A percentile compares a stretch with the other conserved stretches of the same genome.
These are phyloP conservation scores for Heliconius sara DNA, from an alignment of 2,888 invertebrate species.

Conservation along the genomic window DNA sequence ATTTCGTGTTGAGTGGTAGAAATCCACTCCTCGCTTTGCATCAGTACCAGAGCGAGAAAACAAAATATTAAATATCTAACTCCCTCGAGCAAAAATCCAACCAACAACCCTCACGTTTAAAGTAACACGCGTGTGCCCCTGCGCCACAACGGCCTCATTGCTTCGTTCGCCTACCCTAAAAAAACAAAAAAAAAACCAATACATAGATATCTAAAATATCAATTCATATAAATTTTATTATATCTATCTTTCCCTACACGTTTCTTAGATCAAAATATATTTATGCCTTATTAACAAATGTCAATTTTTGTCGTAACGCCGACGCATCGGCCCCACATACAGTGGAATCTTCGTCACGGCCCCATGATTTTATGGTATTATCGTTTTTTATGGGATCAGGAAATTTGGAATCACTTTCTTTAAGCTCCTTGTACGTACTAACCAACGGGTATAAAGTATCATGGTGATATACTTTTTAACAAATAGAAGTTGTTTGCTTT, in stretches of 20 bases:
- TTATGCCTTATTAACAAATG: conserved; percentile 61
- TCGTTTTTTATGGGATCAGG: conserved; percentile 64
- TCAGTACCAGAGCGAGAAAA: too few relatives aligned
- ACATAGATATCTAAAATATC: not conserved
- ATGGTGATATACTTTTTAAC: not conserved
- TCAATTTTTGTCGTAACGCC: conserved; percentile 63
- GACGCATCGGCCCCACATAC: conserved; percentile 60
- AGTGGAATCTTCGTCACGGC: conserved; percentile 58
- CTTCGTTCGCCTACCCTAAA: not conserved
- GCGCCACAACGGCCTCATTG: not conserved
- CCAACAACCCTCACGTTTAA: not conserved
- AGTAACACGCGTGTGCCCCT: not conserved
- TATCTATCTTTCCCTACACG: conserved; percentile 45
- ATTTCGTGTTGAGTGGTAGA: not conserved
- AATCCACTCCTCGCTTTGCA: too few relatives aligned
- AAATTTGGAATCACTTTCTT: conserved; percentile 47
- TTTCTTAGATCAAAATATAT: conserved; percentile 45
- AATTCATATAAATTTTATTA: conserved; percentile 4
- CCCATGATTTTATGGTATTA: conserved; percentile 66
- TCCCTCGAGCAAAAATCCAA: not conserved
- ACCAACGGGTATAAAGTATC: not conserved
- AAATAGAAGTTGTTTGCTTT: too few relatives aligned
- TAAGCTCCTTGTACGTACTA: conserved; percentile 36
- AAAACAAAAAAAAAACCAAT: not conserved
- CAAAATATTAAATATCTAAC: not conserved